Evolutionary conservation across 2,888 invertebrate species (phyloP).

Genomic region (Tineola bisselliella): DNA sequence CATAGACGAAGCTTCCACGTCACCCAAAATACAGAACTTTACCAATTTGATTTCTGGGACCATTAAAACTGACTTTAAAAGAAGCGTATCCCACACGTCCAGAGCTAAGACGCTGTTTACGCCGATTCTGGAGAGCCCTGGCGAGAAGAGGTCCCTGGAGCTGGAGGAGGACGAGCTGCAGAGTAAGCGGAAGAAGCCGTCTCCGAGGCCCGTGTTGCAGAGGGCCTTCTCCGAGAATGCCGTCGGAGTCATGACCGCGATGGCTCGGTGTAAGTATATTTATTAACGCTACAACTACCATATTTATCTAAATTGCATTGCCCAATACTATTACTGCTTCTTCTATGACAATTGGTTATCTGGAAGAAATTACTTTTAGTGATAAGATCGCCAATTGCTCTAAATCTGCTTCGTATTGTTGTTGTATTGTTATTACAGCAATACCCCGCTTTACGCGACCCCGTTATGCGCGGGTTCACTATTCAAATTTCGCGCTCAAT

Average conservation of each 20-base stretch:
- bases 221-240: slow-evolving; percentile 82
- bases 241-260: slow-evolving; percentile 77
- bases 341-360: too few species aligned
- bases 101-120: slow-evolving; percentile 37
- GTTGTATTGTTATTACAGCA: too few species aligned
- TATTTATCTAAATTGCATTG: too few species aligned
- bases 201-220: slow-evolving; percentile 42
- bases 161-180: slow-evolving; percentile 39
- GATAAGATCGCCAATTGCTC: too few species aligned
- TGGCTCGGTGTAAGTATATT: slow-evolving; percentile 70
- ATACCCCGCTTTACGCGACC: too few species aligned
- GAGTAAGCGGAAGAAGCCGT: slow-evolving; percentile 22
- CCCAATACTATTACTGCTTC: too few species aligned
- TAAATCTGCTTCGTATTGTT: too few species aligned
- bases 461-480: too few species aligned
- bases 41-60: slow-evolving; percentile 43
- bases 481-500: too few species aligned
- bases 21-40: slow-evolving; percentile 51
- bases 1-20: slow-evolving; percentile 47
- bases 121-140: slow-evolving; percentile 35
- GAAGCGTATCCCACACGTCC: slow-evolving; percentile 39
- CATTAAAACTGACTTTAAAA: slow-evolving; percentile 34
- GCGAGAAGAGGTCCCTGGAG: slow-evolving; percentile 69
- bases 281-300: background rate
- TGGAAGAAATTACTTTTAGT: too few species aligned